These are phyloP conservation scores for Pentamera pediparva DNA, from an alignment of 53 echinoderm and acorn worm genomes.

Conservation along the genomic window DNA sequence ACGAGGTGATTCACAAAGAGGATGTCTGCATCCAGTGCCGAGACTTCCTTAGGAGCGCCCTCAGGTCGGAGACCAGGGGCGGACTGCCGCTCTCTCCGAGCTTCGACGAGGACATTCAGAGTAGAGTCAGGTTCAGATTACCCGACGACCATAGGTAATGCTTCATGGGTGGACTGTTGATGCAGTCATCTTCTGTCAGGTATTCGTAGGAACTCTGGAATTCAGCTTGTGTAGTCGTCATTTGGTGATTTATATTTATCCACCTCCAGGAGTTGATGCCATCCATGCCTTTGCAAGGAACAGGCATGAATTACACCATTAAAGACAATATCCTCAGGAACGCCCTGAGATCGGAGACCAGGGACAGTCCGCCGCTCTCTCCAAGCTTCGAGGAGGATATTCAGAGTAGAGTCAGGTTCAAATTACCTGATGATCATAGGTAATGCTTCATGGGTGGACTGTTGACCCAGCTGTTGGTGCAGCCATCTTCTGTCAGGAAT, in stretches of 20 bases:
- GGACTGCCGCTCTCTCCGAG: conserved; percentile 21
- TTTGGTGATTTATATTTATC: no score
- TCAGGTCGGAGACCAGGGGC: conserved; percentile 25
- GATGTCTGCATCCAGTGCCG: conserved; percentile 81
- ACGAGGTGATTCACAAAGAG: conserved; percentile 35
- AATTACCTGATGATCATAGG: conserved; percentile 12
- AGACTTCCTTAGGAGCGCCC: conserved; percentile 66
- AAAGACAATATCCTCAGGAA: conserved; percentile 73
- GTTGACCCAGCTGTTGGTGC: no score
- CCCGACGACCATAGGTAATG: conserved; percentile 12
- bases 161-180: no score
- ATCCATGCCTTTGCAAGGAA: no score
- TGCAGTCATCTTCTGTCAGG: no score
- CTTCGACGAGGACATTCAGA: conserved; percentile 9
- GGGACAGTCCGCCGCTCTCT: conserved; percentile 9
- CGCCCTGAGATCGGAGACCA: conserved; percentile 34
- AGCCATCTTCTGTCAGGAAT: no score
- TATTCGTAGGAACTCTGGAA: no score
- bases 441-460: no score
- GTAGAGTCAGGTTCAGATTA: conserved; percentile 10
- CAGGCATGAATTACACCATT: no score
- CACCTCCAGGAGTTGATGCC: no score
- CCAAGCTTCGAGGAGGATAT: conserved; percentile 18
- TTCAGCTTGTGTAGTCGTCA: no score
- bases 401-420: conserved; percentile 6